Percentiles rank a stretch among this genome's conserved stretches.
phyloP scores from a whole-genome alignment of 2,113 vertebrate species.

The Elanus axillaris region DNA sequence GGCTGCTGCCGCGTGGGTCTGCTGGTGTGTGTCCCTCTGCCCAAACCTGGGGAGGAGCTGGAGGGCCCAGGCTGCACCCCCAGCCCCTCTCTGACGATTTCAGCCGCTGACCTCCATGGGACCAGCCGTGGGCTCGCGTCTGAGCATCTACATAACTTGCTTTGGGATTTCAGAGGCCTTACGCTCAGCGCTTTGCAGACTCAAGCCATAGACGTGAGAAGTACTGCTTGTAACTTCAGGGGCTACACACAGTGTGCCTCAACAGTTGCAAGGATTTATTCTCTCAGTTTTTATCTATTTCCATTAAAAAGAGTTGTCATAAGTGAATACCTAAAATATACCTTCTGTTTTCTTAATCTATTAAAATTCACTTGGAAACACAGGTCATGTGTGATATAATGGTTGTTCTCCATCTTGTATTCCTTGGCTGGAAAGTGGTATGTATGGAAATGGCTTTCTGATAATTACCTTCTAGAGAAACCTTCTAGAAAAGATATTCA shows the following conservation, averaged over 20 bases:
- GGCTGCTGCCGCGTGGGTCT: accelerated
- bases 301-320: background rate
- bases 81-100: background rate
- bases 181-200: background rate
- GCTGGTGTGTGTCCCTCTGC: background rate
- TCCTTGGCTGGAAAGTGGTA: background rate
- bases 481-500: background rate
- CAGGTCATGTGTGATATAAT: background rate
- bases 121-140: accelerated
- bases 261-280: background rate
- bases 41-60: background rate
- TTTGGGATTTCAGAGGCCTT: background rate
- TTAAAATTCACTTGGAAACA: background rate
- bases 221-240: background rate
- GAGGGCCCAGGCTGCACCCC: background rate
- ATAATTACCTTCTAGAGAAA: background rate
- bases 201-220: background rate
- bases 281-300: background rate
- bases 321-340: background rate
- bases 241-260: background rate
- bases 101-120: background rate
- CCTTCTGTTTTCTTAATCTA: background rate
- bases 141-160: background rate
- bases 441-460: background rate
- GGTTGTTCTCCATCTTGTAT: background rate